Evolutionary conservation across 2,888 invertebrate genomes (phyloP), one percentile per base, ranked within the genome.

Genomic region (Gortyna flavago): DNA sequence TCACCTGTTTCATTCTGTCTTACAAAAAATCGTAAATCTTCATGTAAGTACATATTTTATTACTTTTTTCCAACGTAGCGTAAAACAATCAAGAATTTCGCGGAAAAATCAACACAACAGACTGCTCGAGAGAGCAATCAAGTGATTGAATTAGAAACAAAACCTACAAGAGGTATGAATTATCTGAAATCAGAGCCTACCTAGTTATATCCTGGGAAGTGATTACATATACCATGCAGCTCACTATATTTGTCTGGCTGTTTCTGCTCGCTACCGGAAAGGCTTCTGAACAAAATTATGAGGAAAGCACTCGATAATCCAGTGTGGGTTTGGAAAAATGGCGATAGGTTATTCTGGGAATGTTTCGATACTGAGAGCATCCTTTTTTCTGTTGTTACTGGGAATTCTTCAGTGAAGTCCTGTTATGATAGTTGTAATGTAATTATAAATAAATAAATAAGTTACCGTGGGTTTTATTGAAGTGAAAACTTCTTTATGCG

Each of bases 181-280:
- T 75, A 44, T 66, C 21, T 13, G 61, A 66, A 75, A 75, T 70
- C 16, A 51, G 21, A 54, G 38, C 16, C 7, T 3, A 66, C 51
- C n/a, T n/a, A n/a, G n/a, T n/a, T n/a, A n/a, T n/a, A 62, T 48
- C 48, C 61, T n/a, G 64, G 38, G 25, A 21, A 65, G 32, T 81
- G 21, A 61, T 76, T 62, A 62, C 70, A 66, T 80, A 81, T 54
- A 67, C 16, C n/a, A 48, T 61, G 21, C 35, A 62, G 54, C 54
- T 62, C n/a, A n/a, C n/a, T 66, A 81, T 66, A 65, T 65, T 69
- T 16, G n/a, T 16, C 29, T 11, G 35, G 21, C 18, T 69, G 69
- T 74, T 59, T 65, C 35, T 32, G 4, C 35, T 32, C n/a, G n/a
- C 25, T 48, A 67, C n/a, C 61, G 66, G 59, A 75, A 59, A 66